These are phyloP conservation scores for Cynoglossus semilaevis DNA, from an alignment of 2,113 vertebrate genomes.

Conservation along the genomic window DNA sequence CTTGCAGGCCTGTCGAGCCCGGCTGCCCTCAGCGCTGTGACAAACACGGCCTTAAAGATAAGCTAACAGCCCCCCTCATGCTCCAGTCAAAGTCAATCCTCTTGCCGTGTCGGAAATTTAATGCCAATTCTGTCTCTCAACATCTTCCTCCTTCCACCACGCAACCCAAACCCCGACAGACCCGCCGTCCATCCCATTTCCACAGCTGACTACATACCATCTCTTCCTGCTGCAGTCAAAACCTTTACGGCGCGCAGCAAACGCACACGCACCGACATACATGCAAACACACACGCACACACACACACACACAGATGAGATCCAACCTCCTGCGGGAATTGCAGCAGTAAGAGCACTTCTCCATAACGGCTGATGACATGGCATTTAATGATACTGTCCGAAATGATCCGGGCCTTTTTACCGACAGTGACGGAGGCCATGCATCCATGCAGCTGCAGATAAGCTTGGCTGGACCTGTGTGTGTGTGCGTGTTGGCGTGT, in stretches of 20 bases:
- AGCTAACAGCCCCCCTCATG: constrained; percentile 82
- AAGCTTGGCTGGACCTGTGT: constrained; percentile 85
- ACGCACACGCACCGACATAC: constrained; percentile 42
- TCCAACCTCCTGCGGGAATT: constrained; percentile 82
- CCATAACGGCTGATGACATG: constrained; percentile 99
- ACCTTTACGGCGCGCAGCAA: constrained; percentile 32
- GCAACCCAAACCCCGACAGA: not conserved
- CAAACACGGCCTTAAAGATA: constrained; percentile 95
- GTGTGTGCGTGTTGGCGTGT: constrained; percentile 28
- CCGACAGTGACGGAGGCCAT: constrained; percentile 87
- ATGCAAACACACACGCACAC: constrained; percentile 57
- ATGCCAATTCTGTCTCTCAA: constrained; percentile 88
- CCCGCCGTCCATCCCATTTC: constrained; percentile 79
- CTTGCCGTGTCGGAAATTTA: constrained; percentile 90
- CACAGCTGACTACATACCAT: constrained; percentile 38
- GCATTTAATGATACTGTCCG: constrained; percentile 99
- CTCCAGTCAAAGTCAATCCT: constrained; percentile 97
- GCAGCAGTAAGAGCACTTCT: constrained; percentile 85
- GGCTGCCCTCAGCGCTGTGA: constrained; percentile 87
- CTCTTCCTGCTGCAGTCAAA: constrained; percentile 53
- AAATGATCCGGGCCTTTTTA: constrained; percentile 88
- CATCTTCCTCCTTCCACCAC: constrained; percentile 6
- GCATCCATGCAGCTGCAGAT: constrained; percentile 81
- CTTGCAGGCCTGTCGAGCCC: constrained; percentile 76
- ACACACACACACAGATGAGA: constrained; percentile 67